Evolutionary conservation across 2,888 invertebrate species (phyloP).

Genomic region (Geotrupes spiniger): DNA sequence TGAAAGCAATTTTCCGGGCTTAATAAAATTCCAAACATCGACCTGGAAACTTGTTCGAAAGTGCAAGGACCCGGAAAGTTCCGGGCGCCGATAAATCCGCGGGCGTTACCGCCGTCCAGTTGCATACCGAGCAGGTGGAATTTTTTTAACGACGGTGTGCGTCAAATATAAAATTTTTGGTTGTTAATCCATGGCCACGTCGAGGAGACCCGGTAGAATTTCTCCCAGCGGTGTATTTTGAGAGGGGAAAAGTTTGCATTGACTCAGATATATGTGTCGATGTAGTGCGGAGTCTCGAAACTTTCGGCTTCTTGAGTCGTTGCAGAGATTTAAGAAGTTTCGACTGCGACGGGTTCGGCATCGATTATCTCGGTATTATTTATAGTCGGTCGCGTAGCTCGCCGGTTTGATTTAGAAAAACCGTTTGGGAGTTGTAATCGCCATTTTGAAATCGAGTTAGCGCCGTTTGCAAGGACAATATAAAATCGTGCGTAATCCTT

Average conservation of each 20-base stretch:
- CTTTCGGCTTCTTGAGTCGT: conserved; percentile 4
- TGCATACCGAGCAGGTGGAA: conserved; percentile 41
- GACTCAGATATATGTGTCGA: conserved; percentile 28
- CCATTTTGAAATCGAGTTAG: no score
- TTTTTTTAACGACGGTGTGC: conserved; percentile 29
- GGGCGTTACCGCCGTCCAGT: conserved; percentile 40
- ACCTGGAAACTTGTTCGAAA: conserved; percentile 2
- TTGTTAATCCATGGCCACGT: background rate
- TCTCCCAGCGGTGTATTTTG: conserved; percentile 28
- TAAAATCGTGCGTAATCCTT: no score
- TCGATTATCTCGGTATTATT: no score
- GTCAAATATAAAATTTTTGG: background rate
- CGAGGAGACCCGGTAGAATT: conserved; percentile 12
- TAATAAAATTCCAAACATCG: conserved; percentile 1
- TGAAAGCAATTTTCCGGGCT: conserved; percentile 3
- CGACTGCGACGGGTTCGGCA: no score
- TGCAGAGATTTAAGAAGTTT: conserved; percentile 4
- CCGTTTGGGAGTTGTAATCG: no score
- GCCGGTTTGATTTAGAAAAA: no score
- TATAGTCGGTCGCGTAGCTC: no score
- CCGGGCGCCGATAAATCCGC: conserved; percentile 41
- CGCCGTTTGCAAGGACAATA: no score
- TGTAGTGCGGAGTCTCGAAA: conserved; percentile 16
- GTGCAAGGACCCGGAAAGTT: conserved; percentile 3
- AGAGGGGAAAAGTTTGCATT: conserved; percentile 26